Evolutionary conservation across 2,797 vertebrate genomes (phyloP), one percentile per base, ranked within the genome.

Genomic region (Pogoniulus pusillus): DNA sequence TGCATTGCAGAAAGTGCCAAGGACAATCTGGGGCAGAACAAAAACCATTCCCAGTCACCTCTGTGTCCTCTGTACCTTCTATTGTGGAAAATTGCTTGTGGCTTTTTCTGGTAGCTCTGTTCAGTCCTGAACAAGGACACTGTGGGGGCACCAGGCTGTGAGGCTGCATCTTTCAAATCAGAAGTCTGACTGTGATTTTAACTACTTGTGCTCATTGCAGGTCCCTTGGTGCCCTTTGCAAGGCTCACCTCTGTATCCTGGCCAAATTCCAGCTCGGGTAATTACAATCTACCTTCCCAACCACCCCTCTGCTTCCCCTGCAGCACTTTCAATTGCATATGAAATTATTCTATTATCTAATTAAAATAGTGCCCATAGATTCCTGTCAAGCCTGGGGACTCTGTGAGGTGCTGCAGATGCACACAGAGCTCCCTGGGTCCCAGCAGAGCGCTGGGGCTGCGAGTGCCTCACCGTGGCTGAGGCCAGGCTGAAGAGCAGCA

Each of bases 241-340:
- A 41, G 83, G 54, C 87, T 51, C 86, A 91, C 93, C 94, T 68
- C 88, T 55, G 41, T 27, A 68, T 94, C 90, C 94, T 96, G 94
- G 95, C 94, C 95, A 77, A 90, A 94, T 95, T 96, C 95, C 95
- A 96, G 93, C 94, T 95, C 94, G 2, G 84, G 93, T 93, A 91
- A 96, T 94, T 94, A 89, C 91, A 93, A 94, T 64, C 86, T 73
- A 80, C 91, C 51, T 87, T 94, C 93, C 90, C 92, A 62, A 93
- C 73, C 90, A 73, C 79, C 62, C 68, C 49, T 75, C 64, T 90
- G 51, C 82, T 77, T 79, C 68, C 93, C 95, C 94, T 82, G 91
- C 90, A 93, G 95, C 93, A 70, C 39, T 91, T 93, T 30, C 91
- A 54, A 90, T 90, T 87, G 91, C 86, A 93, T 64, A 32, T 71